Evolutionary conservation across 2,797 vertebrate genomes (phyloP).

Genomic region (Ptychobarbus kaznakovi): DNA sequence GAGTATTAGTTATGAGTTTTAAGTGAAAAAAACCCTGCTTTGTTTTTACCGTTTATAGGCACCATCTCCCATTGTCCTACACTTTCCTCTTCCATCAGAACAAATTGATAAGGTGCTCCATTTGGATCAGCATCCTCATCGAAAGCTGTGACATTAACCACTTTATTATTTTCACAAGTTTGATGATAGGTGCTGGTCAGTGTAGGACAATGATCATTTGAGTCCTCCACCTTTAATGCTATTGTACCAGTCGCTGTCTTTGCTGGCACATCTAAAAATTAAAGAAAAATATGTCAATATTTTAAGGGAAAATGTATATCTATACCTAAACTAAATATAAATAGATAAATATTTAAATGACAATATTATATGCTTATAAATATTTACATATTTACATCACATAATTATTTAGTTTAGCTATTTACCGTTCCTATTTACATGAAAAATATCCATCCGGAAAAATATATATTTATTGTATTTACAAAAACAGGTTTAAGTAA

Average conservation of each 20-base stretch:
- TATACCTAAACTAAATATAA: neutral
- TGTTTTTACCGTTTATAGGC: slow-evolving; percentile 78
- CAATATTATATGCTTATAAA: neutral
- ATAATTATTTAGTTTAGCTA: neutral
- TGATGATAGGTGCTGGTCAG: slow-evolving; percentile 72
- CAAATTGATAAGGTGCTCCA: slow-evolving; percentile 84
- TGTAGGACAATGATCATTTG: slow-evolving; percentile 89
- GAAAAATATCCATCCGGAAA: neutral
- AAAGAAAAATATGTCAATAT: neutral
- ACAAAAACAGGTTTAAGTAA: neutral
- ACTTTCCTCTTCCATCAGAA: slow-evolving; percentile 76
- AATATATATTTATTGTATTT: too few relatives aligned
- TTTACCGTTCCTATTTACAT: neutral
- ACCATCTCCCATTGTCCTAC: slow-evolving; percentile 81
- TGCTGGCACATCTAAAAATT: slow-evolving; percentile 77
- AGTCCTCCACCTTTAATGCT: slow-evolving; percentile 80
- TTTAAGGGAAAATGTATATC: neutral
- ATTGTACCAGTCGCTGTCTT: slow-evolving; percentile 92
- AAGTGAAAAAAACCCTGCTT: neutral
- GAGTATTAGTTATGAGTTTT: neutral
- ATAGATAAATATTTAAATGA: neutral
- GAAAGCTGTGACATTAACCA: slow-evolving; percentile 78
- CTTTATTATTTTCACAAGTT: slow-evolving; percentile 77
- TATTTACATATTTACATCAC: neutral
- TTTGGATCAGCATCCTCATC: slow-evolving; percentile 83